Evolutionary conservation across 2,113 vertebrate species (phyloP).

Genomic region (Hyperopisus bebe): DNA sequence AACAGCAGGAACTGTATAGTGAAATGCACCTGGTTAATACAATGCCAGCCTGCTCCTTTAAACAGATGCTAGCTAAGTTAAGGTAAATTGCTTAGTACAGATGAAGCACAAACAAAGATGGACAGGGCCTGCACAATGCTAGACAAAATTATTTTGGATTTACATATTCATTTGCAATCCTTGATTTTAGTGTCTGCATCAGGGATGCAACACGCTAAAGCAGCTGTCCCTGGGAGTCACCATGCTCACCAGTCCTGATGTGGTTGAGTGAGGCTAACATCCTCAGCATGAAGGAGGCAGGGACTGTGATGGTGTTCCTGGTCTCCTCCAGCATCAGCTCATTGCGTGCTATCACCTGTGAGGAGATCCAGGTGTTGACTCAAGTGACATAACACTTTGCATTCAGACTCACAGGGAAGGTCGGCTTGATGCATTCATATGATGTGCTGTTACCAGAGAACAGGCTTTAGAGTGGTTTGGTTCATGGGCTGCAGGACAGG

Average conservation of each 20-base stretch:
- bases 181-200: neutral
- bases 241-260: conserved; percentile 81
- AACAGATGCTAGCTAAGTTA: neutral
- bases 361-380: conserved; percentile 3
- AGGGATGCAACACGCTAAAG: neutral
- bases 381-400: neutral
- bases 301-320: conserved; percentile 95
- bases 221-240: neutral
- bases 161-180: neutral
- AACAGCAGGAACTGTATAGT: neutral
- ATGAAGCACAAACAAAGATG: neutral
- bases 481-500: neutral
- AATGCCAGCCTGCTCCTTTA: neutral
- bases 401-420: neutral
- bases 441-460: neutral
- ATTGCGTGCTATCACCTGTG: conserved; percentile 90
- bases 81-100: neutral
- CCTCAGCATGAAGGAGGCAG: conserved; percentile 95
- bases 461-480: neutral
- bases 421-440: neutral
- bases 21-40: neutral
- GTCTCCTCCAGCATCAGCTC: conserved; percentile 97
- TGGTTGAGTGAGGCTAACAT: conserved; percentile 96
- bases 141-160: neutral
- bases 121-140: neutral